Percentiles rank a stretch among this genome's conserved stretches.
These are phyloP conservation scores for Halcyon badia DNA, from an alignment of 2,797 vertebrate genomes.

Conservation along the genomic window DNA sequence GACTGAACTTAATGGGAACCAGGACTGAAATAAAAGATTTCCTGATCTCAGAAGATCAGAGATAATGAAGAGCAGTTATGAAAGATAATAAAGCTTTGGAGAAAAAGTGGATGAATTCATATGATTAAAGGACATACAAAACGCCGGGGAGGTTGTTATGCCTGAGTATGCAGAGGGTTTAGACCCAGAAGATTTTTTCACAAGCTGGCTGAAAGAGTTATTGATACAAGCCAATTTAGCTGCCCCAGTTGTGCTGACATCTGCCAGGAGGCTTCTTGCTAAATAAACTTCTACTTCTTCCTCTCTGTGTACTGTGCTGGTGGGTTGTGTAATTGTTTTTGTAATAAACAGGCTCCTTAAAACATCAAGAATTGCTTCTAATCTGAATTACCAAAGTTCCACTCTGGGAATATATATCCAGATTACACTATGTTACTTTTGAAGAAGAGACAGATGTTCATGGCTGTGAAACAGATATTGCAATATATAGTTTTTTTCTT, in stretches of 20 bases:
- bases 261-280: constrained; percentile 66
- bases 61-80: background rate
- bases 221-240: constrained; percentile 59
- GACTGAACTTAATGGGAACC: background rate
- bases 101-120: background rate
- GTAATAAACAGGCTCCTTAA: constrained; percentile 71
- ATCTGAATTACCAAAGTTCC: constrained; percentile 77
- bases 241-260: constrained; percentile 55
- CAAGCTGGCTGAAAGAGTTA: constrained; percentile 60
- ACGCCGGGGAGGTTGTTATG: background rate
- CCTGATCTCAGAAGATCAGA: background rate
- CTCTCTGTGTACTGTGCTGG: constrained; percentile 36
- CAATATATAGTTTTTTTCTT: constrained; percentile 57
- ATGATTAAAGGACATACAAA: background rate
- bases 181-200: constrained; percentile 34
- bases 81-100: background rate
- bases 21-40: background rate
- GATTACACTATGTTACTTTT: constrained; percentile 73
- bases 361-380: constrained; percentile 76
- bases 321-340: constrained; percentile 72
- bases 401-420: constrained; percentile 79
- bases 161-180: background rate
- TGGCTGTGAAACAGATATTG: constrained; percentile 75
- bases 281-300: constrained; percentile 59
- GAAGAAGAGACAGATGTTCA: constrained; percentile 76